These are phyloP conservation scores for Lytechinus pictus DNA, from an alignment of 35 echinoderm and acorn worm genomes.

Conservation along the genomic window DNA sequence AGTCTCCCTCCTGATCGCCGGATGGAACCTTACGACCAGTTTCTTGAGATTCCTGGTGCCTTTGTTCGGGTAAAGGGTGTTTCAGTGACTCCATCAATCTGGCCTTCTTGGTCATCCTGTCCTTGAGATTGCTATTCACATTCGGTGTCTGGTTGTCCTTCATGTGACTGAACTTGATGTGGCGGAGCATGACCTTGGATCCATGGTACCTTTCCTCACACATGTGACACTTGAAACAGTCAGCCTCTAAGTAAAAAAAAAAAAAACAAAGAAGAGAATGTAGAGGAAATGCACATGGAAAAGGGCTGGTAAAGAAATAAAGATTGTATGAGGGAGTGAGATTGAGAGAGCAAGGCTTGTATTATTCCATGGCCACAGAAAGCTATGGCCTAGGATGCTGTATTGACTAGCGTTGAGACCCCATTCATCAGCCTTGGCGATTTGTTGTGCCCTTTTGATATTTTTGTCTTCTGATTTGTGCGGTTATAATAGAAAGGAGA, in stretches of 20 bases:
- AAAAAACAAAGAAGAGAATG: not conserved
- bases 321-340: no score
- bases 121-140: not conserved
- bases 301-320: no score
- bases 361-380: no score
- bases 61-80: not conserved
- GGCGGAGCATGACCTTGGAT: constrained; percentile 7
- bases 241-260: not conserved
- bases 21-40: not conserved
- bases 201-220: not conserved
- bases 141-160: not conserved
- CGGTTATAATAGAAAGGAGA: no score
- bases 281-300: no score
- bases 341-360: no score
- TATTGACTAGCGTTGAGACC: no score
- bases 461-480: no score
- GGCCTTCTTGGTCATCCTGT: not conserved
- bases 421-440: no score
- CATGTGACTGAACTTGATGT: not conserved
- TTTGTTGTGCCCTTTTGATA: no score
- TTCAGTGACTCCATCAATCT: not conserved
- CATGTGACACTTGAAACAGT: not conserved
- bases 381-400: no score
- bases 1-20: not conserved
- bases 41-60: not conserved